Evolutionary conservation across 2,113 vertebrate genomes (phyloP).

Genomic region (Himantopus leucocephalus): DNA sequence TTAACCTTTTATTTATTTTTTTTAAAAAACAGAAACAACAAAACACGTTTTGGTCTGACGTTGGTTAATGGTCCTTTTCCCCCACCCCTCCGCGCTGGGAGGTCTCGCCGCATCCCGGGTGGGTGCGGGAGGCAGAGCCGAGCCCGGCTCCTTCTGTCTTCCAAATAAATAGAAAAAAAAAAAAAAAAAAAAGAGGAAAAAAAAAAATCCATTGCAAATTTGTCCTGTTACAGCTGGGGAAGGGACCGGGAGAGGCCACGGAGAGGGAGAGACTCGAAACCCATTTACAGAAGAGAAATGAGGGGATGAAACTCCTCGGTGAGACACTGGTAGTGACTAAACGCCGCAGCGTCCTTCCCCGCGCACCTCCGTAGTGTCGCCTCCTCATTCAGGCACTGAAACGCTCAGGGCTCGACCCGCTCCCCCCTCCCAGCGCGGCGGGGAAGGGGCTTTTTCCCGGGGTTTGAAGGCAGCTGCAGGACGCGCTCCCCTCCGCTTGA

Average conservation of each 20-base stretch:
- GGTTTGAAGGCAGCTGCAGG: not conserved
- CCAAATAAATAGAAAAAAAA: conserved; percentile 66
- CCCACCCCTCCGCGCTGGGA: conserved; percentile 8
- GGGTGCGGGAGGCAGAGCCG: not conserved
- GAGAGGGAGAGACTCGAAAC: not conserved
- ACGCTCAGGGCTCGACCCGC: not conserved
- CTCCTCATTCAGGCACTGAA: not conserved
- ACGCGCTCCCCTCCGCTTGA: not conserved
- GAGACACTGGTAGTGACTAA: not conserved
- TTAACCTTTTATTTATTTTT: conserved; percentile 36
- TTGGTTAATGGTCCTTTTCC: conserved; percentile 72
- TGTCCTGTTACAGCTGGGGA: not conserved
- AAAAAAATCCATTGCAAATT: conserved; percentile 9
- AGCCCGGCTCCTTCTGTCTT: not conserved
- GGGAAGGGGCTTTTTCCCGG: not conserved
- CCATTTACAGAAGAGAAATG: not conserved
- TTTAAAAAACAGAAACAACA: conserved; percentile 44
- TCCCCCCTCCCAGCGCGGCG: not conserved
- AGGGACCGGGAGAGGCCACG: not conserved
- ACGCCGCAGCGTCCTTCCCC: not conserved
- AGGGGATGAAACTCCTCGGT: not conserved
- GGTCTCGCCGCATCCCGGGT: not conserved
- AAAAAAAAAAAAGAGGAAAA: not conserved
- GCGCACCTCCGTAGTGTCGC: not conserved
- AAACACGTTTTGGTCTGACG: conserved; percentile 71